These are phyloP conservation scores for Anhinga anhinga DNA, from an alignment of 2,113 vertebrate species.

Conservation along the genomic window DNA sequence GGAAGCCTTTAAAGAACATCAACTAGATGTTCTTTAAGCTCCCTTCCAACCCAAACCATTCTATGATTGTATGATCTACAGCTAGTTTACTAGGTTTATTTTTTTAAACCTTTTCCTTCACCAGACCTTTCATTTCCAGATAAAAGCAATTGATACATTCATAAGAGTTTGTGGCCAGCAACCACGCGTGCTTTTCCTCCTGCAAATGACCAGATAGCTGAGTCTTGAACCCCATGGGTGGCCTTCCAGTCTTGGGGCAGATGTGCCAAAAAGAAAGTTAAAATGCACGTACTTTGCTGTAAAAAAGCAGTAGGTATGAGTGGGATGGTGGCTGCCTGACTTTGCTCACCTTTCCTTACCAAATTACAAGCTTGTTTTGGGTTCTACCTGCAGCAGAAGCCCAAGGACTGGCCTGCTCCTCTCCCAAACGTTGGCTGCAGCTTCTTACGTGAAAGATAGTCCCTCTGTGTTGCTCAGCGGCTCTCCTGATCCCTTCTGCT, in stretches of 20 bases:
- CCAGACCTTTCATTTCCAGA: background rate
- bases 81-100: background rate
- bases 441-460: background rate
- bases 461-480: background rate
- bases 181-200: background rate
- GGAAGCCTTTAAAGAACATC: background rate
- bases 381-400: background rate
- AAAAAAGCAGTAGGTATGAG: background rate
- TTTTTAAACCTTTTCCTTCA: background rate
- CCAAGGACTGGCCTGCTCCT: background rate
- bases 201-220: background rate
- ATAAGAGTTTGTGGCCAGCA: background rate
- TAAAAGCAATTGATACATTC: background rate
- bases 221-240: background rate
- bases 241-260: background rate
- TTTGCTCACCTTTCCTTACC: background rate
- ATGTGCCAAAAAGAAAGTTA: background rate
- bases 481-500: background rate
- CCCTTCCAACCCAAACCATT: background rate
- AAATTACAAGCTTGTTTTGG: background rate
- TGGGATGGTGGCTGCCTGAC: background rate
- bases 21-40: background rate
- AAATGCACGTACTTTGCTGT: background rate
- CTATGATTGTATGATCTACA: background rate
- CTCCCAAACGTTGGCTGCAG: background rate